phyloP scores from a whole-genome alignment of 1,140 invertebrate genomes.

The Scaptomyza graminum region DNA sequence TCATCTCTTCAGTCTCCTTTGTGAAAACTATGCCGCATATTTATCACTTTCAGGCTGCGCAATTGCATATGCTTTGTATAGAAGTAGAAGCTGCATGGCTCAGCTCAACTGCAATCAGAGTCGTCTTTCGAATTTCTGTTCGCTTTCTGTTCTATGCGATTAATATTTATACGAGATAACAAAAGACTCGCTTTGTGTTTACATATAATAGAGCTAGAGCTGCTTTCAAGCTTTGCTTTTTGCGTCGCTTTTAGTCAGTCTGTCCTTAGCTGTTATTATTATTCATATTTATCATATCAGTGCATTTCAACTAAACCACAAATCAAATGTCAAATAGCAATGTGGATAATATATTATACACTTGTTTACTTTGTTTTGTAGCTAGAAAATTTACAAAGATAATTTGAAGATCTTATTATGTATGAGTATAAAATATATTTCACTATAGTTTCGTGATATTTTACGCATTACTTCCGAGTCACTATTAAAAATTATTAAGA shows the following conservation, averaged over 20 bases:
- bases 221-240: conserved; percentile 9
- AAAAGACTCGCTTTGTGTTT: conserved; percentile 17
- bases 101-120: conserved; percentile 15
- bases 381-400: too few relatives aligned
- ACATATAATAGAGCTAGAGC: conserved; percentile 6
- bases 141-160: conserved; percentile 6
- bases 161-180: conserved; percentile 48
- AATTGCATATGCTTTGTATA: conserved; percentile 36
- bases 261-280: background rate
- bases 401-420: too few relatives aligned
- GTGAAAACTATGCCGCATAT: conserved; percentile 24
- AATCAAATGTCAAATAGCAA: background rate
- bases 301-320: background rate
- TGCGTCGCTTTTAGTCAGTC: background rate
- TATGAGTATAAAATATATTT: too few relatives aligned
- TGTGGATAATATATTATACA: background rate
- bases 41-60: conserved; percentile 40
- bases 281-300: conserved; percentile 18
- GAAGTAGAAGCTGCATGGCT: background rate
- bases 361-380: background rate
- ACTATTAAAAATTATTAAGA: too few relatives aligned
- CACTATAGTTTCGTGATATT: too few relatives aligned
- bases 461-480: too few relatives aligned
- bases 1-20: background rate
- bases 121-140: conserved; percentile 20